These are phyloP conservation scores for Phodopus roborovskii DNA, from an alignment of 2,113 vertebrate species.

Conservation along the genomic window DNA sequence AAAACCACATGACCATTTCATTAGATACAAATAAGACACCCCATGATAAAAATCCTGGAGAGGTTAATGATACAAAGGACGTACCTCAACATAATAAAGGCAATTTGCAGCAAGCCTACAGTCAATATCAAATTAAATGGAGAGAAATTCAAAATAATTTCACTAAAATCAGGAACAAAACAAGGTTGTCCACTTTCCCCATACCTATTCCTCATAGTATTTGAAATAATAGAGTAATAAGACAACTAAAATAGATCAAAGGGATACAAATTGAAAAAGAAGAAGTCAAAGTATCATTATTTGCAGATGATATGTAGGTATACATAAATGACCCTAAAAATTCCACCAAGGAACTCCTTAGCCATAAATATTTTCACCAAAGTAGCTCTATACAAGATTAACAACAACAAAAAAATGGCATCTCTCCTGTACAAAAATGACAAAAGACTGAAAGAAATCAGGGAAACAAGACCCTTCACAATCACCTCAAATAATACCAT, in stretches of 20 bases:
- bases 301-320: not conserved
- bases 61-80: not conserved
- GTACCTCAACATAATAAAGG: not conserved
- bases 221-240: not conserved
- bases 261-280: not conserved
- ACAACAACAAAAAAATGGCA: not conserved
- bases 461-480: not conserved
- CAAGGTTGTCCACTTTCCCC: not conserved
- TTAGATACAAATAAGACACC: not conserved
- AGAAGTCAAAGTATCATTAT: not conserved
- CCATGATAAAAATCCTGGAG: not conserved
- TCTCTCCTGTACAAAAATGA: not conserved
- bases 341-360: not conserved
- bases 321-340: not conserved
- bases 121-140: not conserved
- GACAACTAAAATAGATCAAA: not conserved
- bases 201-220: not conserved
- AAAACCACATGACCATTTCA: not conserved
- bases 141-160: not conserved
- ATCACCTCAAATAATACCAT: not conserved
- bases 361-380: not conserved
- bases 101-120: not conserved
- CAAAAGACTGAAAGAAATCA: not conserved
- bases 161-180: not conserved
- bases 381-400: not conserved